Percentiles rank a stretch among this genome's conserved stretches.
Evolutionary conservation across 1,140 invertebrate genomes (phyloP).

Genomic region (Panulirus ornatus): DNA sequence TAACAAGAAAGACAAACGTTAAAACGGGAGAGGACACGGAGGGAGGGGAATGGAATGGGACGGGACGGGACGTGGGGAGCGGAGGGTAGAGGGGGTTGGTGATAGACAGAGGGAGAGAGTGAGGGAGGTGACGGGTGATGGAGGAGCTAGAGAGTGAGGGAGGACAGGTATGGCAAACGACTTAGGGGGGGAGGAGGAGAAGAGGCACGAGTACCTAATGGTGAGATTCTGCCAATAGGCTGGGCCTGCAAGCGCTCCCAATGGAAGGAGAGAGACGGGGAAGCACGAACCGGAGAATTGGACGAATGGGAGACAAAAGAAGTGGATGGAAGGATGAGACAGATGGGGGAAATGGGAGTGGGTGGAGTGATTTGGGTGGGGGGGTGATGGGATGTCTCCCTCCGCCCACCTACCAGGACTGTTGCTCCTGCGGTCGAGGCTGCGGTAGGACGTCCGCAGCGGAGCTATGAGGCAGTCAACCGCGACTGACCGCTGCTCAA

Average conservation of each 20-base stretch:
- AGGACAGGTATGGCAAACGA: neutral
- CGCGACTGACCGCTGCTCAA: neutral
- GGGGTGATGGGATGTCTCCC: neutral
- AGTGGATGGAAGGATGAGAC: neutral
- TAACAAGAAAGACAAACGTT: neutral
- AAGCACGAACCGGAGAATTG: no score
- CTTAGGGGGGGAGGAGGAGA: neutral
- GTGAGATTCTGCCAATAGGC: no score
- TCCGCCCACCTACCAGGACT: neutral
- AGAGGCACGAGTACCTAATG: neutral
- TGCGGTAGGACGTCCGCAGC: neutral
- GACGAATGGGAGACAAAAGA: no score
- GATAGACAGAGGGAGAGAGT: neutral
- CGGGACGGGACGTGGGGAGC: neutral
- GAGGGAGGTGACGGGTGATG: neutral
- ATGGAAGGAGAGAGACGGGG: no score
- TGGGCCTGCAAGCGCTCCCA: no score
- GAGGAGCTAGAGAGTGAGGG: neutral
- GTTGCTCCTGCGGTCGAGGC: neutral
- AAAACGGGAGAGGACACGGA: neutral
- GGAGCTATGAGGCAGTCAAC: neutral
- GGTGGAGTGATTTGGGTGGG: neutral
- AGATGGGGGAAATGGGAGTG: neutral
- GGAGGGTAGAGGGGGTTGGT: neutral
- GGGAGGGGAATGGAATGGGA: neutral